A percentile compares a stretch with the other conserved stretches of the same genome.
phyloP scores from a whole-genome alignment of 2,797 vertebrate genomes.

The Euphonia xanthogaster region DNA sequence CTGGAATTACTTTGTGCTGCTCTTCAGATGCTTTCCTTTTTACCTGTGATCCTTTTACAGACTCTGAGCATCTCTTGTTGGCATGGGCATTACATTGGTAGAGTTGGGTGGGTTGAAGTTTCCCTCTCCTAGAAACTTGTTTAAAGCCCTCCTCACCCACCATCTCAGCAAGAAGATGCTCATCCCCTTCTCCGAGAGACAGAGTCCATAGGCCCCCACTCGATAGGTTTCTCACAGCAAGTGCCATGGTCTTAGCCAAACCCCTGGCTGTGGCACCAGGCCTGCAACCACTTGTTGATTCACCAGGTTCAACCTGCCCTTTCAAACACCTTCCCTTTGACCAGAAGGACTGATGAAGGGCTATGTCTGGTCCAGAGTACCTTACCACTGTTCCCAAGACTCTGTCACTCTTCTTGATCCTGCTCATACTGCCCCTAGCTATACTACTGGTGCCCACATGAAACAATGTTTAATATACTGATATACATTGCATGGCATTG shows the following conservation, averaged over 20 bases:
- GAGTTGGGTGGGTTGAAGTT: background rate
- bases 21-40: background rate
- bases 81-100: accelerated
- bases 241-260: background rate
- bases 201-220: no score
- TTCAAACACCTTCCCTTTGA: background rate
- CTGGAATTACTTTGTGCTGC: background rate
- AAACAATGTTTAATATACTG: background rate
- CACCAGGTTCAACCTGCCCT: background rate
- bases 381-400: background rate
- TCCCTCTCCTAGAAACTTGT: background rate
- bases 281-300: background rate
- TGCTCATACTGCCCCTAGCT: background rate
- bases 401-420: background rate
- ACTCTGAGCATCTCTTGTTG: background rate
- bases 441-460: no score
- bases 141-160: background rate
- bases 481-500: background rate
- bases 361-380: background rate
- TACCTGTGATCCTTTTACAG: background rate
- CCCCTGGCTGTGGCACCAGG: background rate
- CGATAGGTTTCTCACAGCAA: background rate
- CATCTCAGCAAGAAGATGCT: background rate
- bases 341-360: background rate
- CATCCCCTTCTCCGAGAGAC: background rate